phyloP scores from a whole-genome alignment of 2,888 invertebrate genomes.

The Ophioninae sp. region DNA sequence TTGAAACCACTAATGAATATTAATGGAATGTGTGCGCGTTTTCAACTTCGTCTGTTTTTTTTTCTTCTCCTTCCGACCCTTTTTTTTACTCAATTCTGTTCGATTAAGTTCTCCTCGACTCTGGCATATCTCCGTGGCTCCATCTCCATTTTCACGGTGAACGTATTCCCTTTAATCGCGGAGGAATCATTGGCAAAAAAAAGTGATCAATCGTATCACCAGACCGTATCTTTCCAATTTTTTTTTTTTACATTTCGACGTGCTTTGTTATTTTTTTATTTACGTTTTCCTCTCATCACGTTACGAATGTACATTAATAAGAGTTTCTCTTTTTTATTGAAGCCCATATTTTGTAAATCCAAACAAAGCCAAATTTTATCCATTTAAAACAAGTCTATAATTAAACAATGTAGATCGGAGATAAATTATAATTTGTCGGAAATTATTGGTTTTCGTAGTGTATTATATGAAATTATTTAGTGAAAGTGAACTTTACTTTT shows the following conservation, averaged over 20 bases:
- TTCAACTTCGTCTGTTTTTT: conserved; percentile 40
- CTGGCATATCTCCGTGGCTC: conserved; percentile 27
- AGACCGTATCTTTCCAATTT: conserved; percentile 28
- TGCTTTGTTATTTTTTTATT: background rate
- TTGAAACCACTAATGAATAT: conserved; percentile 68
- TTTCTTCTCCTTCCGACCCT: conserved; percentile 8
- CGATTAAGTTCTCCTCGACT: conserved; percentile 39
- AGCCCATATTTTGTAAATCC: too few relatives aligned
- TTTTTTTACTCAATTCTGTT: conserved; percentile 34
- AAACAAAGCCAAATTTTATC: too few relatives aligned
- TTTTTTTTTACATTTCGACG: background rate
- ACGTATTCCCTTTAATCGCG: conserved; percentile 43
- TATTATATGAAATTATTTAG: too few relatives aligned
- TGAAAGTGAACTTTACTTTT: too few relatives aligned
- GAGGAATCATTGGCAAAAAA: conserved; percentile 28
- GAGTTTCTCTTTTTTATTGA: too few relatives aligned
- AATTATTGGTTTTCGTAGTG: too few relatives aligned
- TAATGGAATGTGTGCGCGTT: conserved; percentile 54
- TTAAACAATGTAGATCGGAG: too few relatives aligned
- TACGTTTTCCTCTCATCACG: background rate
- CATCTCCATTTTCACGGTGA: conserved; percentile 33
- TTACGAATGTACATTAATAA: background rate
- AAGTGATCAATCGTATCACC: conserved; percentile 38
- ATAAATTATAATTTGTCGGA: too few relatives aligned
- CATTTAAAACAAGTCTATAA: too few relatives aligned